Conservation (phyloP, 2,888 invertebrate species). For the Ormia ochracea region DNA sequence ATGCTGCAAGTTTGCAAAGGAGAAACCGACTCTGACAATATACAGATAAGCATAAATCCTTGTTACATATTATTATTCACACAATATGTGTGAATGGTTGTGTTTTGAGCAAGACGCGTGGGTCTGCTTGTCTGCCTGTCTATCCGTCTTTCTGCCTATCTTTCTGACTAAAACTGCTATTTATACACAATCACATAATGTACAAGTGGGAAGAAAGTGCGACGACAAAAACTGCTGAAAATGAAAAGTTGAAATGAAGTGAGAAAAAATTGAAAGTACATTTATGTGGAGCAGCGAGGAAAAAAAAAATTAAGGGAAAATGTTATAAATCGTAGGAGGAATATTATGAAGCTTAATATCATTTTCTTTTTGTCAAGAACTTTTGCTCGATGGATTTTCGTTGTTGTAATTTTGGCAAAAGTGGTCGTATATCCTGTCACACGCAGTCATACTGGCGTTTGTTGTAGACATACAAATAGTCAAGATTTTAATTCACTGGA, state of each 20-base stretch:
- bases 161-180: constrained; percentile 11
- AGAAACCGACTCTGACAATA: constrained; percentile 54
- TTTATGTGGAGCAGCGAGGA: constrained; percentile 2
- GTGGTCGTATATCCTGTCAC: constrained; percentile 74
- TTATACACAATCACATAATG: not conserved
- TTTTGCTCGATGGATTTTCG: not conserved
- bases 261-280: constrained; percentile 28
- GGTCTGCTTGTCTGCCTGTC: not conserved
- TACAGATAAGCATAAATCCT: constrained; percentile 64
- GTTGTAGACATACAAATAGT: constrained; percentile 48
- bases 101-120: not conserved
- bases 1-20: constrained; percentile 7
- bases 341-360: constrained; percentile 33
- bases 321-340: constrained; percentile 27
- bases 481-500: constrained; percentile 65
- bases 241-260: constrained; percentile 16
- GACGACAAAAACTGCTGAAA: not conserved
- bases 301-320: not conserved
- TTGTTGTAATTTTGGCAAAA: constrained; percentile 63
- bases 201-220: constrained; percentile 8
- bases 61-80: constrained; percentile 23
- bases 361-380: constrained; percentile 26
- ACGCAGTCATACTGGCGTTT: constrained; percentile 63
- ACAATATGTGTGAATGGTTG: not conserved
- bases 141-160: constrained; percentile 3